These are phyloP conservation scores for Adelosebastes latens DNA, from an alignment of 2,797 vertebrate genomes.

Conservation along the genomic window DNA sequence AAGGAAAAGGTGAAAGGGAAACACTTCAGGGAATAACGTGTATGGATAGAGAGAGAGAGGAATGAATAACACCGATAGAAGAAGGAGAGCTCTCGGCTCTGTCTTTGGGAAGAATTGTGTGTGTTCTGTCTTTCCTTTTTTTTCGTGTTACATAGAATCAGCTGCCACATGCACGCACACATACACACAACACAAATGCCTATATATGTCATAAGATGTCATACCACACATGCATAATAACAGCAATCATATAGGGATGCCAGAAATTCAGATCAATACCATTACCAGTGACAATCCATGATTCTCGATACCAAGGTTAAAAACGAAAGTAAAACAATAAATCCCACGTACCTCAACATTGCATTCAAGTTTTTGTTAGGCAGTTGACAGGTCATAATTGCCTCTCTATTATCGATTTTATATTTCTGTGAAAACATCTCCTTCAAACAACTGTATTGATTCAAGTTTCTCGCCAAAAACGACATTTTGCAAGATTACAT, in stretches of 20 bases:
- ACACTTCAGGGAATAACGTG: constrained; percentile 26
- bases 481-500: neutral
- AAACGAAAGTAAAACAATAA: too few relatives aligned
- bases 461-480: neutral
- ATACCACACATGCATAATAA: neutral
- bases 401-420: neutral
- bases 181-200: neutral
- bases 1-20: constrained; percentile 9
- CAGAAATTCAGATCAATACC: too few relatives aligned
- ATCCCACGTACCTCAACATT: neutral
- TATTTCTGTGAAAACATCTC: neutral
- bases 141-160: neutral
- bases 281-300: too few relatives aligned
- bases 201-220: neutral
- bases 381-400: neutral
- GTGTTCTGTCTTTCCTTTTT: neutral
- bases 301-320: too few relatives aligned
- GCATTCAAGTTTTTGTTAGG: neutral
- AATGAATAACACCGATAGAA: constrained; percentile 20
- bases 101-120: constrained; percentile 4
- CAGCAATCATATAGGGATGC: too few relatives aligned
- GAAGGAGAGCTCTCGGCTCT: constrained; percentile 25
- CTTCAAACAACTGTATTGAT: neutral
- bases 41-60: constrained; percentile 2
- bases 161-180: neutral